phyloP scores from a whole-genome alignment of 37 sponge, comb jelly and placozoan genomes.

The Hexactinellida sp. region DNA sequence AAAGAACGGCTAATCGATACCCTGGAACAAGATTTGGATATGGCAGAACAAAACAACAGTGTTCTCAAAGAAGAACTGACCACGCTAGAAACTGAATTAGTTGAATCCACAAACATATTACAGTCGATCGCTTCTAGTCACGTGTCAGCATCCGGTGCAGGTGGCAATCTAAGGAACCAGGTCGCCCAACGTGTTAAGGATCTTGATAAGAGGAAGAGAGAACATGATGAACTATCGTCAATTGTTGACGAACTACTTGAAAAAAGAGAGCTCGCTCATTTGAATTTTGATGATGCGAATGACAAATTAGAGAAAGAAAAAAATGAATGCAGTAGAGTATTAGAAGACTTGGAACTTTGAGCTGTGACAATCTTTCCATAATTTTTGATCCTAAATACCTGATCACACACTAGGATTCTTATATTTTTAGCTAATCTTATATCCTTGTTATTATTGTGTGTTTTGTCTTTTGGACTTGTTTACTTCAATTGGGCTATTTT shows the following conservation, averaged over 20 bases:
- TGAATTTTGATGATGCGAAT: not conserved
- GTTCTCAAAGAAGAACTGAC: not conserved
- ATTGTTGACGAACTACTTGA: not conserved
- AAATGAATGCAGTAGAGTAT: not conserved
- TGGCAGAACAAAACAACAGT: not conserved
- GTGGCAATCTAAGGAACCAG: not conserved
- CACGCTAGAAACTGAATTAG: not conserved
- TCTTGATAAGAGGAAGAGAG: not conserved
- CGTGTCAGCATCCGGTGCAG: not conserved
- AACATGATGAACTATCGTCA: not conserved
- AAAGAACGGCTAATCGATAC: not conserved
- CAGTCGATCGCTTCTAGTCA: not conserved
- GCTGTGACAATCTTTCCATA: not conserved
- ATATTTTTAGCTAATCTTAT: constrained; percentile 1
- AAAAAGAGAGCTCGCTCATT: not conserved
- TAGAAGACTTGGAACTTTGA: not conserved
- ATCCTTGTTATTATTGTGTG: not conserved
- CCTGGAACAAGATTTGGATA: not conserved
- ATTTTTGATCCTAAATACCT: not conserved
- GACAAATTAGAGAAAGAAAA: not conserved
- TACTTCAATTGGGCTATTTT: not conserved
- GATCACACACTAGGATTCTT: not conserved
- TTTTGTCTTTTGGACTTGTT: not conserved
- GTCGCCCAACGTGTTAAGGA: not conserved
- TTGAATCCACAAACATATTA: not conserved